Percentiles rank a stretch among this genome's conserved stretches.
These are phyloP conservation scores for Plecturocebus donacophilus DNA, from an alignment of 2,113 vertebrate species.

Conservation along the genomic window DNA sequence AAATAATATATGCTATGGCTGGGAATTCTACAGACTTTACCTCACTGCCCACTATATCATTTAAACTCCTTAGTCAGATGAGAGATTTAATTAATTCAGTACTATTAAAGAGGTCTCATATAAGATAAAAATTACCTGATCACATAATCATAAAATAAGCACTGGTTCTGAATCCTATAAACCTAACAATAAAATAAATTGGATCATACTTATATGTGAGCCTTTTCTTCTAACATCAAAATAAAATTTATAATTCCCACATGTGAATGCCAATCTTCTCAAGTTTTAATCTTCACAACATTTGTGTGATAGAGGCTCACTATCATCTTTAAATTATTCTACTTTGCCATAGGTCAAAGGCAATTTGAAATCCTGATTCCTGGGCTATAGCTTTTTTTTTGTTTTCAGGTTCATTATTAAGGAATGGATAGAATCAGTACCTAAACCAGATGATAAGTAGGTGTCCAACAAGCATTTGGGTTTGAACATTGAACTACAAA, in stretches of 20 bases:
- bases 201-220: conserved; percentile 30
- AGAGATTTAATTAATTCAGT: conserved; percentile 65
- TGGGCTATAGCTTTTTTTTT: not conserved
- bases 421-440: not conserved
- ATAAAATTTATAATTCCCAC: conserved; percentile 56
- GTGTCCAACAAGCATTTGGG: not conserved
- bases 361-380: conserved; percentile 28
- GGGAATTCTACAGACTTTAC: not conserved
- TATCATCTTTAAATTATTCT: not conserved
- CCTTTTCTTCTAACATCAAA: not conserved
- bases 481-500: not conserved
- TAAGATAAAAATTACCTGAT: conserved; percentile 75
- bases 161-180: conserved; percentile 70
- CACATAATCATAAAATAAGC: conserved; percentile 73
- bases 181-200: conserved; percentile 70
- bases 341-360: not conserved
- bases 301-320: not conserved
- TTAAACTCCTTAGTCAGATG: conserved; percentile 52
- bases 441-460: not conserved
- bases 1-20: conserved; percentile 44
- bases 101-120: conserved; percentile 61
- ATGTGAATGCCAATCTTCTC: conserved; percentile 34
- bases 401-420: not conserved
- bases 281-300: conserved; percentile 46
- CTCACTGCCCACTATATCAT: not conserved